A percentile compares a stretch with the other conserved stretches of the same genome.
phyloP scores from a whole-genome alignment of 2,113 vertebrate species.

The Clarias macrocephalus region DNA sequence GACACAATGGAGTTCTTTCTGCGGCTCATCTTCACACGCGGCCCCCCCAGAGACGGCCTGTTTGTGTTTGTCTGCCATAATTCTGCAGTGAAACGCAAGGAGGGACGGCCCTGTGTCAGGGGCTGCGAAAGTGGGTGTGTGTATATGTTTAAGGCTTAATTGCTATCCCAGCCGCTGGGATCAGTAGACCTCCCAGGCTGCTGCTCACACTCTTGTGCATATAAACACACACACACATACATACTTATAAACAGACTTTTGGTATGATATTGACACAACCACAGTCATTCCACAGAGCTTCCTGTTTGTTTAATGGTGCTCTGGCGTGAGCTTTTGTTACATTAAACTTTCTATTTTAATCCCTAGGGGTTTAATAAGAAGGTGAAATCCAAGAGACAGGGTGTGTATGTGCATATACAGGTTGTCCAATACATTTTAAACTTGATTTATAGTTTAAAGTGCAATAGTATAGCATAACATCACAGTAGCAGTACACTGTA shows the following conservation, averaged over 20 bases:
- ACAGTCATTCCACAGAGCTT: constrained; percentile 25
- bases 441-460: constrained; percentile 6
- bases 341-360: constrained; percentile 27
- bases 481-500: neutral
- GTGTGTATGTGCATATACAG: neutral
- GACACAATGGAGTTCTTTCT: constrained; percentile 52
- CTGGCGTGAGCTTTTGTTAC: constrained; percentile 33
- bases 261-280: constrained; percentile 53
- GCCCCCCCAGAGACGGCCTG: constrained; percentile 41
- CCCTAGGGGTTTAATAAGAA: constrained; percentile 37
- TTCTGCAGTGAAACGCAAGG: constrained; percentile 35
- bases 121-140: constrained; percentile 39
- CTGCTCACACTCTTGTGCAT: constrained; percentile 35
- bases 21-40: constrained; percentile 42
- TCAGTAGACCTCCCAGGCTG: constrained; percentile 40
- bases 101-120: constrained; percentile 11
- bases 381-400: constrained; percentile 16
- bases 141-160: constrained; percentile 44
- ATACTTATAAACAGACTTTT: constrained; percentile 38
- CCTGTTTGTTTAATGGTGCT: constrained; percentile 37
- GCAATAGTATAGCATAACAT: neutral
- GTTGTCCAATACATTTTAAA: neutral
- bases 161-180: constrained; percentile 37
- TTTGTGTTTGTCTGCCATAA: constrained; percentile 51
- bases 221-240: constrained; percentile 52